Evolutionary conservation across 2,797 vertebrate species (phyloP), one percentile per base, ranked within the genome.

Genomic region (Molossus molossus): DNA sequence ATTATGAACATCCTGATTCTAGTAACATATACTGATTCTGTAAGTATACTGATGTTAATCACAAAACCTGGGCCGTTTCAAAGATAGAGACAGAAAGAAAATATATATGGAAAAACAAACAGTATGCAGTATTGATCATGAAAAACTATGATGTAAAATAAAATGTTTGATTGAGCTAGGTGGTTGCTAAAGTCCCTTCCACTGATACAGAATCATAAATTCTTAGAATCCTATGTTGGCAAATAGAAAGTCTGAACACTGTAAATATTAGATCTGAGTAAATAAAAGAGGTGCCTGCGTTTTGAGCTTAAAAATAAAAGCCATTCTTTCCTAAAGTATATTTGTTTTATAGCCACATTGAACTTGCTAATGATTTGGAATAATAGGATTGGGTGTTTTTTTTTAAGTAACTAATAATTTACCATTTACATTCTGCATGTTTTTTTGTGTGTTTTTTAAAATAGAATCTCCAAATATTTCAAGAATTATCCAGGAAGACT

Each of bases 1-100:
- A 97, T 86, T 93, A 73, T 96, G 96, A 97, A 98, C 97, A 98
- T 97, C 92, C 85, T 96, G 94, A 93, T 84, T 96, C 57, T 90
- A 95, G 55, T 94, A 88, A 90, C n/a, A 92, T 53, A 94, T 53
- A 92, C 45, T 60, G 40, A 96, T 65, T 86, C 58, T 67, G 50
- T 77, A 69, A 76, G 48, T 82, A 95, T 67, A 93, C 13, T 73
- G 69, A 96, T 65, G 62, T 57, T 96, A 92, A 69, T 81, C 72
- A 95, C 58, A 96, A 90, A 92, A 70, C 14, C 45, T 81, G 57
- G 50, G 76, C 58, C 62, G 70, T 94, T 95, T 57, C 75, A 95
- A 87, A 81, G 40, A 80, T 11, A 84, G 73, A 81, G 25, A 96
- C 29, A 88, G 57, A 92, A 81, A 92, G 58, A 96, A 94, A 96